Evolutionary conservation across 2,113 vertebrate genomes (phyloP), one percentile per base, ranked within the genome.

Genomic region (Embiotoca jacksoni): DNA sequence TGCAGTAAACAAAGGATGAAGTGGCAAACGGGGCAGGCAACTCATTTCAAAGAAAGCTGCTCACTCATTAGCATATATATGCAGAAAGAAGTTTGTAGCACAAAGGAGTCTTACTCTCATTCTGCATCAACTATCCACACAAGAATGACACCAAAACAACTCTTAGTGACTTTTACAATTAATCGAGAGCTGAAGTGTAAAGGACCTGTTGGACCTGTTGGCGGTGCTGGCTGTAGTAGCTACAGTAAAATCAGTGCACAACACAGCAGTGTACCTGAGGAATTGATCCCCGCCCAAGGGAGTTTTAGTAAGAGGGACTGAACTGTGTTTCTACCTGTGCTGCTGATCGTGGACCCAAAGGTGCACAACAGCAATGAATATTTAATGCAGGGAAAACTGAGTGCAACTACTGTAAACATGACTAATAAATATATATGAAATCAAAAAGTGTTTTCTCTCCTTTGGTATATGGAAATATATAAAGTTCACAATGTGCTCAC

Each of bases 351-450:
- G 46, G 72, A 71, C 62, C 81, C 83, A 78, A 53, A 75, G 68
- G 85, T 63, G 63, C 63, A 44, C 57, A 86, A 57, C 70, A 80
- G 81, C 72, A 54, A 69, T 90, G 53, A 74, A 91, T 88, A 16
- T 88, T 88, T 91, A 87, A 89, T 91, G 81, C 13, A 44, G 61
- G 53, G 60, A 64, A 76, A 87, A 57, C 31, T 16, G 37, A 70
- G 31, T 33, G 33, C 41, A 69, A 59, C 75, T 59, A 53, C 44
- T 36, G n/a, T 63, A 30, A 68, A 47, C 50, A 68, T 62, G 66
- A 66, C 32, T 67, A 23, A 23, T 53, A 55, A 44, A 61, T 73
- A 31, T 55, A 80, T 49, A 66, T 49, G 64, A 32, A 49, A 23
- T 23, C 23, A 49, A 39, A 50, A 78, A 76, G 58, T 4, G 35